These are phyloP conservation scores for Bombus breviceps DNA, from an alignment of 1,140 invertebrate genomes.

Conservation along the genomic window DNA sequence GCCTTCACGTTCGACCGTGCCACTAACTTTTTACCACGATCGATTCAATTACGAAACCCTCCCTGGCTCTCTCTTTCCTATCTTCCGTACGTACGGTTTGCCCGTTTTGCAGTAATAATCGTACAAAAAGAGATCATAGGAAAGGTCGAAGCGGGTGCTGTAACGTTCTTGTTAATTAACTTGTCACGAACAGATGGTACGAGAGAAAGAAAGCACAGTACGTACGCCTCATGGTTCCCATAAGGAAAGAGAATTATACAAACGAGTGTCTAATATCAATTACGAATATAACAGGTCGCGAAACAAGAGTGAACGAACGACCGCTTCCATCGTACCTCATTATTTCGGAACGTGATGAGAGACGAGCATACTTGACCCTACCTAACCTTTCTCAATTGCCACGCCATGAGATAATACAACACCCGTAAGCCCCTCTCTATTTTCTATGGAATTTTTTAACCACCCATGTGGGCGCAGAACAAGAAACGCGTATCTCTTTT, in stretches of 20 bases:
- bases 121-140: not conserved
- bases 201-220: not conserved
- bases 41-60: constrained; percentile 26
- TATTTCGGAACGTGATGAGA: constrained; percentile 27
- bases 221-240: too few species aligned
- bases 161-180: constrained; percentile 19
- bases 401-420: constrained; percentile 26
- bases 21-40: constrained; percentile 5
- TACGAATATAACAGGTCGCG: not conserved
- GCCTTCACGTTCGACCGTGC: not conserved
- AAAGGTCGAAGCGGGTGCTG: not conserved
- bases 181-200: not conserved
- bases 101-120: not conserved
- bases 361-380: constrained; percentile 46
- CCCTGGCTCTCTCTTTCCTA: not conserved
- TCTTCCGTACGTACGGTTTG: not conserved
- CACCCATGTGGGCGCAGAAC: too few species aligned
- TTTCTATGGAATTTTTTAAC: constrained; percentile 28
- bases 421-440: not conserved
- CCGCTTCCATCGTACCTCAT: constrained; percentile 13
- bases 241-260: not conserved
- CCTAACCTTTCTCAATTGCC: constrained; percentile 39
- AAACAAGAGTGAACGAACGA: not conserved
- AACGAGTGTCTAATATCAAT: not conserved
- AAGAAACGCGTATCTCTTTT: not conserved